Conservation (phyloP, 2,888 invertebrate species). For the Nemapogon koenigi region DNA sequence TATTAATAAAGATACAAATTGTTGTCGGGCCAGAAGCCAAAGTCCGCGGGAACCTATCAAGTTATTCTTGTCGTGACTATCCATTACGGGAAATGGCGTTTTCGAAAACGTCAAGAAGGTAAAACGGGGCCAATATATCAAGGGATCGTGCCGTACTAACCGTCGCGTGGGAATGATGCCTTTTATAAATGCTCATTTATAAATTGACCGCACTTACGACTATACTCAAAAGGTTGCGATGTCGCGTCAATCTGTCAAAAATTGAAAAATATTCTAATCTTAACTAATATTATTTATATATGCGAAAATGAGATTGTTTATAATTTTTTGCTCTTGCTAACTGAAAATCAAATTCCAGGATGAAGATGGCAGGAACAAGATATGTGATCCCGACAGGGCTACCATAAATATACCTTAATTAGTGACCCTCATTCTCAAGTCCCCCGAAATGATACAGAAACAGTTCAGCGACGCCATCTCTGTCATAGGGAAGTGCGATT, state of each 20-base stretch:
- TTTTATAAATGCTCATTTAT: conserved; percentile 47
- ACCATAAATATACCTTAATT: conserved; percentile 86
- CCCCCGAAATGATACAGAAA: conserved; percentile 88
- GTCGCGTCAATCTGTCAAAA: no score
- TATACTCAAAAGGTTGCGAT: no score
- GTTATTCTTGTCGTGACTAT: no score
- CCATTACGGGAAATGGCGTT: conserved; percentile 38
- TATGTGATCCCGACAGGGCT: conserved; percentile 79
- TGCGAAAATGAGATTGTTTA: no score
- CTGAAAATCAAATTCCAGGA: no score
- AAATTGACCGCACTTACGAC: conserved; percentile 51
- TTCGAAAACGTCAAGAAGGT: conserved; percentile 48
- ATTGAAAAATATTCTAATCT: no score
- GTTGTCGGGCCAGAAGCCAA: no score
- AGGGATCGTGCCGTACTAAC: conserved; percentile 26
- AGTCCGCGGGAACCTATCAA: no score
- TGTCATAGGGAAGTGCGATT: conserved; percentile 96
- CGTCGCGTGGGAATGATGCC: conserved; percentile 39
- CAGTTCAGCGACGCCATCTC: conserved; percentile 96
- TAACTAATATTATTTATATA: no score
- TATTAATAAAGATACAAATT: no score
- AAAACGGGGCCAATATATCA: conserved; percentile 42
- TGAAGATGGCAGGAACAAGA: conserved; percentile 79
- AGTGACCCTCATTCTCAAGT: conserved; percentile 90
- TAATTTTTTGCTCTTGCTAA: no score